Percentiles rank a stretch among this genome's conserved stretches.
These are phyloP conservation scores for Theodoxus fluviatilis DNA, from an alignment of 2,888 invertebrate species.

Conservation along the genomic window DNA sequence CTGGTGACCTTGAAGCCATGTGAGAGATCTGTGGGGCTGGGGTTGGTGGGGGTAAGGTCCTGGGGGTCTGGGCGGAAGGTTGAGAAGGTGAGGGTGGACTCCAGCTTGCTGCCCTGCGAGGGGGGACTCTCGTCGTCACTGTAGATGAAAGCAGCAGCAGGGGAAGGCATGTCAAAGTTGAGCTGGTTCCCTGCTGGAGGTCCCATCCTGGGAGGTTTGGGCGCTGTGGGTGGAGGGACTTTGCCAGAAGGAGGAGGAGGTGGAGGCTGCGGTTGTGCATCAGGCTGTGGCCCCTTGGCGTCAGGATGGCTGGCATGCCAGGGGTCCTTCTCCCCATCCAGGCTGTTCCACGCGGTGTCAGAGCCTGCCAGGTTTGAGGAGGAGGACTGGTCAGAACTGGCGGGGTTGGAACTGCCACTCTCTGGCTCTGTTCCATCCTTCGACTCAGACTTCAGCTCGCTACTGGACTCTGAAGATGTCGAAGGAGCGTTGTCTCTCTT, in stretches of 20 bases:
- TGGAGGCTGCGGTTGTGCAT: neutral
- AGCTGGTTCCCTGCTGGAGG: slow-evolving; percentile 26
- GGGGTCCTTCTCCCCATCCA: slow-evolving; percentile 26
- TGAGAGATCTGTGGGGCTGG: too few species aligned
- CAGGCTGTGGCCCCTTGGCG: slow-evolving; percentile 6
- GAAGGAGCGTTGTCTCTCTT: too few species aligned
- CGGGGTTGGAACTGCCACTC: too few species aligned
- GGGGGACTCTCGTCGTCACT: slow-evolving; percentile 37
- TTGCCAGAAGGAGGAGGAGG: neutral
- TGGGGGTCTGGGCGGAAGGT: slow-evolving; percentile 38
- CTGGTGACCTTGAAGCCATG: too few species aligned
- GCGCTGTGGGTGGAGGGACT: neutral
- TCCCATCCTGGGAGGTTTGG: slow-evolving; percentile 19
- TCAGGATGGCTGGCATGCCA: slow-evolving; percentile 26
- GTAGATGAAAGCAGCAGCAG: slow-evolving; percentile 44
- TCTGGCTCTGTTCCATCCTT: too few species aligned
- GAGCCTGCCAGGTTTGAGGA: too few species aligned
- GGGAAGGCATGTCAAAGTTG: slow-evolving; percentile 39
- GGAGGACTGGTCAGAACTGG: too few species aligned
- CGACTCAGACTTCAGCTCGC: too few species aligned
- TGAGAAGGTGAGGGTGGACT: slow-evolving; percentile 33
- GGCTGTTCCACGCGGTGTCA: too few species aligned
- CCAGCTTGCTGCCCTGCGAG: slow-evolving; percentile 26
- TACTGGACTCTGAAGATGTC: too few species aligned
- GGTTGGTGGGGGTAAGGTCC: too few species aligned